Conservation (phyloP, 64 coral and sea anemone genomes). For the Actinia tenebrosa region DNA sequence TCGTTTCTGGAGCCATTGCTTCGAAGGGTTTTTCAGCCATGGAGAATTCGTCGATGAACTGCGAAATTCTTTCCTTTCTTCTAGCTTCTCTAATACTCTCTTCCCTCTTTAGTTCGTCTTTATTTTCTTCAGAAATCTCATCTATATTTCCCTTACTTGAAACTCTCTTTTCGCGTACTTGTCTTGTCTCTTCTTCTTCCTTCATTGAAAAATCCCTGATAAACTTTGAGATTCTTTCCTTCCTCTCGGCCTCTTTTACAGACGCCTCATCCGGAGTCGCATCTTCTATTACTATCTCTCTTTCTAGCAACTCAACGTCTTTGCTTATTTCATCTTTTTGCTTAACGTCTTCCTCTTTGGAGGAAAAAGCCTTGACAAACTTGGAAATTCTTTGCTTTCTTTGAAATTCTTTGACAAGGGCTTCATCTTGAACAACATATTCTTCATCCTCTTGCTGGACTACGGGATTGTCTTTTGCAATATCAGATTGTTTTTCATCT, state of each 20-base stretch:
- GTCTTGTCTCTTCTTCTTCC: background rate
- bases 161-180: background rate
- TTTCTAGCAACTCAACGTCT: background rate
- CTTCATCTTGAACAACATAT: background rate
- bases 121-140: background rate
- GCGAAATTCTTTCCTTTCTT: background rate
- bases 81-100: background rate
- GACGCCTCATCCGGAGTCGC: background rate
- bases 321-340: background rate
- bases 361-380: background rate
- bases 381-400: constrained; percentile 11
- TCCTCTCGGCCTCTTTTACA: background rate
- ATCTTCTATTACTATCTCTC: background rate
- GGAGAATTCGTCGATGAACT: background rate
- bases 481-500: background rate
- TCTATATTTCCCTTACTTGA: background rate
- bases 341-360: background rate
- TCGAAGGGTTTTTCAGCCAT: background rate
- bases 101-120: background rate
- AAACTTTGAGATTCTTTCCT: background rate
- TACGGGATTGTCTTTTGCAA: too few relatives aligned
- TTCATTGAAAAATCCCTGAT: background rate
- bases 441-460: background rate
- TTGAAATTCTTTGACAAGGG: background rate
- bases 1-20: background rate